Base-by-base conservation (phyloP, 1,140 invertebrate genomes). In the Lordiphosa mommai region DNA sequence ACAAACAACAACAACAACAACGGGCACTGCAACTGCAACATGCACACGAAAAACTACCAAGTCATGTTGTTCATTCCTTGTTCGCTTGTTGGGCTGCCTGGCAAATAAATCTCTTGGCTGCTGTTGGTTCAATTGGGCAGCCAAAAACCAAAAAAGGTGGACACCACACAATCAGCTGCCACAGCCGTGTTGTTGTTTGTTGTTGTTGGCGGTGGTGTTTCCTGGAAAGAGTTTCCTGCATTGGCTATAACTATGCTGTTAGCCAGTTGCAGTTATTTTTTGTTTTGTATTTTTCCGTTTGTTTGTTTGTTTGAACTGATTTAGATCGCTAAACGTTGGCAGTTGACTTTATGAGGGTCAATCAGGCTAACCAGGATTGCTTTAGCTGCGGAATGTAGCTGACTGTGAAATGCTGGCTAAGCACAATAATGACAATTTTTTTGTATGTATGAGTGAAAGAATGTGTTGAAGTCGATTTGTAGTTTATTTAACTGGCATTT, bases 41-140 rank as follows among this genome's bases (percentile, higher is more conserved):
- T 80, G 69, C 73, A 80, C 79, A 86, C 74, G 63, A 82, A 86
- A 80, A 86, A 72, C 80, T 74, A 86, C 82, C 80, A 69, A 82
- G 79, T 85, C 79, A 85, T 84, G 79, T 85, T 85, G 72, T 50
- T 34, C 20, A 34, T 60, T 57, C 59, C 40, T 44, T 67, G 59
- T 51, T 51, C 44, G 8, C 12, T 33, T 65, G 49, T 13, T 34
- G 44, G 52, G 61, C 53, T 80, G 72, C 40, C 52, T 60, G 56
- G 61, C 71, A 82, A 70, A 80, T 76, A 80, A 79, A 79, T 79
- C 73, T 79, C 56, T 79, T 67, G 68, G 68, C 71, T 72, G 70
- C 55, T 73, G 67, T 58, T 70, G 71, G 41, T 56, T 72, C 70
- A 69, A 57, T 73, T 68, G 70, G 70, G 70, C 70, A 63, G 58